Percentiles rank a stretch among this genome's conserved stretches.
These are phyloP conservation scores for Brachyhypopomus gauderio DNA, from an alignment of 2,113 vertebrate genomes.

Conservation along the genomic window DNA sequence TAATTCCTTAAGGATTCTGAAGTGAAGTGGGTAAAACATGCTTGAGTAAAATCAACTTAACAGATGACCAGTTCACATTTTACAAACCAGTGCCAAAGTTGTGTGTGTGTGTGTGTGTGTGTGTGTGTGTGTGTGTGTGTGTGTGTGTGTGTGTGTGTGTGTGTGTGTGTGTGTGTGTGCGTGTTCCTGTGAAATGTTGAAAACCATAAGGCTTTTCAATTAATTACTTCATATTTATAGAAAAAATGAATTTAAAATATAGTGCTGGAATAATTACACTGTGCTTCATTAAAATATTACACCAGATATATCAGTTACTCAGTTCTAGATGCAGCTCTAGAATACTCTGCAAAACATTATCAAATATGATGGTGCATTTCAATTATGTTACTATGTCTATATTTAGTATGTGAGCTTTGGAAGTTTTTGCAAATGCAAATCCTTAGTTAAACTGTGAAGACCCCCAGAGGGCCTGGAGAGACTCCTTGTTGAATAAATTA, in stretches of 20 bases:
- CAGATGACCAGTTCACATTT: neutral
- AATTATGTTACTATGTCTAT: too few relatives aligned
- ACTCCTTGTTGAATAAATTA: conserved; percentile 67
- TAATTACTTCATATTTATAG: too few relatives aligned
- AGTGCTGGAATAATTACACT: neutral
- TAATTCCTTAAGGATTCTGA: conserved; percentile 19
- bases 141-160: too few relatives aligned
- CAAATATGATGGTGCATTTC: neutral
- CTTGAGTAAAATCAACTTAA: neutral
- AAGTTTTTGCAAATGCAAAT: conserved; percentile 48
- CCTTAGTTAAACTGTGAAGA: conserved; percentile 53
- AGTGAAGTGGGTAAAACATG: neutral
- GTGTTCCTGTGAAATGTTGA: too few relatives aligned
- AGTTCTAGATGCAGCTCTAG: too few relatives aligned
- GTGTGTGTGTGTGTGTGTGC: too few relatives aligned
- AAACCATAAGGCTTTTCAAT: too few relatives aligned
- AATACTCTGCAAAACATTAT: neutral
- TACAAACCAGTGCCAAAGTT: too few relatives aligned
- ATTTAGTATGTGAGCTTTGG: conserved; percentile 20
- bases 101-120: too few relatives aligned
- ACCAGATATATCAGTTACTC: neutral
- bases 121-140: too few relatives aligned
- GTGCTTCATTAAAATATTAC: neutral
- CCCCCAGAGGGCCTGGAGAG: conserved; percentile 58
- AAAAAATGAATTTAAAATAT: too few relatives aligned